Evolutionary conservation across 2,797 vertebrate genomes (phyloP).

Genomic region (Morelia viridis): DNA sequence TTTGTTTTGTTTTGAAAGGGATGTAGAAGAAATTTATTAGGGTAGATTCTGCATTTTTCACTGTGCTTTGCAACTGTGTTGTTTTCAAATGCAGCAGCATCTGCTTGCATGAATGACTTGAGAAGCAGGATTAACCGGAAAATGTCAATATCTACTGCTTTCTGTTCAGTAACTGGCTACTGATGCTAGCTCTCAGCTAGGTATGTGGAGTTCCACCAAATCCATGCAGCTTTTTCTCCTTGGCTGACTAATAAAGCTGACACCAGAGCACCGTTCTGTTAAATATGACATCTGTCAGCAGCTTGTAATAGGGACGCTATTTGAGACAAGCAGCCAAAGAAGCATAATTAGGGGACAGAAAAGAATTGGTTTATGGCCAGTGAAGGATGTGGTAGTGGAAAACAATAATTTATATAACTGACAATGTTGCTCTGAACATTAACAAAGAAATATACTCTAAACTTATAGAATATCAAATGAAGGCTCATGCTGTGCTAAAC

Average conservation of each 20-base stretch:
- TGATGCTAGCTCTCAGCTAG: background rate
- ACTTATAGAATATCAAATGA: background rate
- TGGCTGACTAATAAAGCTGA: background rate
- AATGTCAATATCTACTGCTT: background rate
- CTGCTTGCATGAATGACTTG: background rate
- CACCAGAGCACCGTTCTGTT: background rate
- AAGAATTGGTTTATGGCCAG: background rate
- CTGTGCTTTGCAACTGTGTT: background rate
- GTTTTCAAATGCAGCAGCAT: background rate
- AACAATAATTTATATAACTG: background rate
- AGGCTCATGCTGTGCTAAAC: conserved; percentile 6
- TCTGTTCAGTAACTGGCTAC: background rate
- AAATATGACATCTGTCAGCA: background rate
- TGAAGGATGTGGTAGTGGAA: background rate
- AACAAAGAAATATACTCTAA: background rate
- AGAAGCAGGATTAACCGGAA: background rate
- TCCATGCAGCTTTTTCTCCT: background rate
- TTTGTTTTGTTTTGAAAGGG: too few relatives aligned
- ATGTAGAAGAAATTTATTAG: background rate
- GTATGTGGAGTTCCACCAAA: background rate
- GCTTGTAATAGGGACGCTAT: background rate
- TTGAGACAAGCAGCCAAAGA: background rate
- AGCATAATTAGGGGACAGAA: background rate
- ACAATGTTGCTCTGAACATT: background rate
- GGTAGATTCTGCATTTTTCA: background rate